phyloP scores from a whole-genome alignment of 2,888 invertebrate genomes.

The Plagodis dolabraria region DNA sequence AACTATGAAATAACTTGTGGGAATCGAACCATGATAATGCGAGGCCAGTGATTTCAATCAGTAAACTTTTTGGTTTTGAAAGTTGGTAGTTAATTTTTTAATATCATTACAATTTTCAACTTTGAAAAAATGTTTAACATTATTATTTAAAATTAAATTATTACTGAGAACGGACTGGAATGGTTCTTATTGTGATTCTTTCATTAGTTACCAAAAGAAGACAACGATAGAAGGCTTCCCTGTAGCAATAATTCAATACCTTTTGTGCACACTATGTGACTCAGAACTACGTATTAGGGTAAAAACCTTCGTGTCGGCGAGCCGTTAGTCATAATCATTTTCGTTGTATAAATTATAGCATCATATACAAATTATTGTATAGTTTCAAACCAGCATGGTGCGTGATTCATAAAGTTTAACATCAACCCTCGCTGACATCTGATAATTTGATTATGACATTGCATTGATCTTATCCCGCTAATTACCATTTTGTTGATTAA shows the following conservation, averaged over 20 bases:
- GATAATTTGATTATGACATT: constrained; percentile 55
- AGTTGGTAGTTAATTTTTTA: too few relatives aligned
- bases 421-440: constrained; percentile 50
- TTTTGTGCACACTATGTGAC: constrained; percentile 64
- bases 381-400: constrained; percentile 52
- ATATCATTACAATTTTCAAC: too few relatives aligned
- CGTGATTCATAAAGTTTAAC: constrained; percentile 69
- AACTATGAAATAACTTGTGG: too few relatives aligned
- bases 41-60: too few relatives aligned
- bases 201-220: too few relatives aligned
- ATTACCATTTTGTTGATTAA: constrained; percentile 39
- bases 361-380: constrained; percentile 68
- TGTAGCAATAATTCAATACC: constrained; percentile 63
- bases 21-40: too few relatives aligned
- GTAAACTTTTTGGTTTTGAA: too few relatives aligned
- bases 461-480: constrained; percentile 51
- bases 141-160: too few relatives aligned
- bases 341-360: constrained; percentile 76
- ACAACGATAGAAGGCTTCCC: constrained; percentile 40
- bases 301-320: constrained; percentile 73
- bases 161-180: too few relatives aligned
- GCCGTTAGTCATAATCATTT: constrained; percentile 79
- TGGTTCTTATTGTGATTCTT: too few relatives aligned
- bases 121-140: too few relatives aligned
- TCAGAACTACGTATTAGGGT: constrained; percentile 67